Percentiles rank a stretch among this genome's conserved stretches.
phyloP scores from a whole-genome alignment of 2,888 invertebrate species.

The Parapristionchus giblindavisi region DNA sequence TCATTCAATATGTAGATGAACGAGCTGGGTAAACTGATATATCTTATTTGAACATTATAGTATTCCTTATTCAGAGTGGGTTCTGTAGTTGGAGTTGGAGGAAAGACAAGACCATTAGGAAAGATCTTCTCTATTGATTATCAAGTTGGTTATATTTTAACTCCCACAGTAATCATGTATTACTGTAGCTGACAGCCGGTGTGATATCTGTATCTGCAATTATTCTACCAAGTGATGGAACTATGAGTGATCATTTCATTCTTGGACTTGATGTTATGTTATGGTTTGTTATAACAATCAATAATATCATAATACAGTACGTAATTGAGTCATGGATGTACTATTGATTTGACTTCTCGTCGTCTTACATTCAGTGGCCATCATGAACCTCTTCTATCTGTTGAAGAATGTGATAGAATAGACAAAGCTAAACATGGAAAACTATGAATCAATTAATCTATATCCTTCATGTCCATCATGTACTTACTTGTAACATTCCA shows the following conservation, averaged over 20 bases:
- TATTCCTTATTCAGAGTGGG: neutral
- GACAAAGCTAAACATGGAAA: constrained; percentile 8
- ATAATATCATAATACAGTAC: neutral
- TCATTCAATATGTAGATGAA: constrained; percentile 6
- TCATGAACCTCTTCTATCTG: constrained; percentile 19
- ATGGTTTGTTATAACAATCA: neutral
- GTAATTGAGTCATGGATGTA: constrained; percentile 29
- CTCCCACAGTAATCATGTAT: neutral
- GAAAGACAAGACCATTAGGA: constrained; percentile 15
- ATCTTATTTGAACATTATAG: neutral
- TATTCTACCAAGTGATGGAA: constrained; percentile 24
- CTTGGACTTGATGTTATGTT: constrained; percentile 33
- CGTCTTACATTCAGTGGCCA: constrained; percentile 30
- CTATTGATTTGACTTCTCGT: constrained; percentile 31
- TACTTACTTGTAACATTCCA: constrained; percentile 16
- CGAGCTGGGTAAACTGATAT: constrained; percentile 7
- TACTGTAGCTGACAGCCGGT: constrained; percentile 9
- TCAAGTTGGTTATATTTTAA: constrained; percentile 4
- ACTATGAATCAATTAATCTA: neutral
- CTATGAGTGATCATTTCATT: constrained; percentile 15
- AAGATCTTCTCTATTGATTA: constrained; percentile 17
- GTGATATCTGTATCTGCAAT: constrained; percentile 11
- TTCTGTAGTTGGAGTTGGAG: constrained; percentile 20
- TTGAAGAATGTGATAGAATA: constrained; percentile 21
- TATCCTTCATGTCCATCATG: neutral